Evolutionary conservation across 2,888 invertebrate species (phyloP).

Genomic region (Cephus pygmeus): DNA sequence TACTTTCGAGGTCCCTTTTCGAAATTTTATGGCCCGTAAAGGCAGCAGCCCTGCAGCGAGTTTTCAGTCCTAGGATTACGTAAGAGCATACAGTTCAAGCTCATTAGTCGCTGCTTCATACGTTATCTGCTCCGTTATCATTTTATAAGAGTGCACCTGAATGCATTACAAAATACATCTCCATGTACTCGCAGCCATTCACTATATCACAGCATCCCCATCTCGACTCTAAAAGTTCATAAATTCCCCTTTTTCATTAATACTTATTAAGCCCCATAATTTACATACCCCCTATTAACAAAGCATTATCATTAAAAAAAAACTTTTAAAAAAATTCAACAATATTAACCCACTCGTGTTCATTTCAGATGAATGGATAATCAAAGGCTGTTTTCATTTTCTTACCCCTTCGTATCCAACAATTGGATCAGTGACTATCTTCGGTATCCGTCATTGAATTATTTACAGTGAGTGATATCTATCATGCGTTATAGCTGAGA

Average conservation of each 20-base stretch:
- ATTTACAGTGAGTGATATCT: background rate
- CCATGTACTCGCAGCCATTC: background rate
- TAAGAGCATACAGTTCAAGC: constrained; percentile 31
- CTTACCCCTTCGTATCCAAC: background rate
- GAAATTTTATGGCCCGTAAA: constrained; percentile 61
- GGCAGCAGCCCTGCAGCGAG: constrained; percentile 35
- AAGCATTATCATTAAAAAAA: background rate
- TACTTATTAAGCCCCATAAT: background rate
- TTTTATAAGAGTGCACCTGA: background rate
- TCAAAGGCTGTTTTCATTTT: background rate
- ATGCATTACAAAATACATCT: background rate
- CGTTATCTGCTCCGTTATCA: background rate
- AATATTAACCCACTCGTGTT: background rate
- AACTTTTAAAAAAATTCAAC: background rate
- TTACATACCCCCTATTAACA: background rate
- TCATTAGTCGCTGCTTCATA: constrained; percentile 46
- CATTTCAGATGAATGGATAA: background rate
- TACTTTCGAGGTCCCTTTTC: constrained; percentile 57
- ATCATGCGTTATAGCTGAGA: background rate
- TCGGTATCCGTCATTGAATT: background rate
- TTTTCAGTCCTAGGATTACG: constrained; percentile 33
- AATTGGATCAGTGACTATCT: background rate
- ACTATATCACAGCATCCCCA: background rate
- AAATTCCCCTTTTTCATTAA: background rate
- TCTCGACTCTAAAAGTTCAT: background rate